These are phyloP conservation scores for Anabacerthia variegaticeps DNA, from an alignment of 2,797 vertebrate species.

Conservation along the genomic window DNA sequence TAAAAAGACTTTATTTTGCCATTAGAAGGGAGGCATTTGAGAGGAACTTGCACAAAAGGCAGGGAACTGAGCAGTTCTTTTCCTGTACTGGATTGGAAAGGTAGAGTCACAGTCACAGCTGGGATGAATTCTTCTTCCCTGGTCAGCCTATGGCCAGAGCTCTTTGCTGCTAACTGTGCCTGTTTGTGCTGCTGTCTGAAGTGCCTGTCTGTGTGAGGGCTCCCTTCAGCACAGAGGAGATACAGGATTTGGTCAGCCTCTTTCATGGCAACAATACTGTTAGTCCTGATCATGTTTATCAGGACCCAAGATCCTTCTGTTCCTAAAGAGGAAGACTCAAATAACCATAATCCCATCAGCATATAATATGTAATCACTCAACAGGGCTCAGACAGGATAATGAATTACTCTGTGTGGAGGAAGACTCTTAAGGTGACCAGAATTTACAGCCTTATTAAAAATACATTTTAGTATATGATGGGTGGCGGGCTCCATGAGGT, in stretches of 20 bases:
- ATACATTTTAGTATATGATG: neutral
- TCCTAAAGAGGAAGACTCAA: neutral
- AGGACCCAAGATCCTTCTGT: accelerated
- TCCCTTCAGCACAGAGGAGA: neutral
- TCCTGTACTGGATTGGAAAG: neutral
- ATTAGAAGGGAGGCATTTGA: neutral
- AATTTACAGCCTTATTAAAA: neutral
- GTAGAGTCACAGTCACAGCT: neutral
- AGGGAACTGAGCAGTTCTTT: neutral
- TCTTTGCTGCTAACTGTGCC: neutral
- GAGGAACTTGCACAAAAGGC: neutral
- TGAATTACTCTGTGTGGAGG: neutral
- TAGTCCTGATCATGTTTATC: neutral
- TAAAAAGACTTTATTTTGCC: neutral
- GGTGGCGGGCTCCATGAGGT: neutral
- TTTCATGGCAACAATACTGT: neutral
- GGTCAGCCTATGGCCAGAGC: neutral
- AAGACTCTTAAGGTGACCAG: neutral
- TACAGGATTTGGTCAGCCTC: neutral
- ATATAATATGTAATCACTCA: neutral
- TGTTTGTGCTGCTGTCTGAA: neutral
- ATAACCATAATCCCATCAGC: neutral
- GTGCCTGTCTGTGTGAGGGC: neutral
- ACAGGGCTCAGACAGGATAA: neutral
- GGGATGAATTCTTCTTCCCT: neutral